phyloP scores from a whole-genome alignment of 2,113 vertebrate species.

The Oophaga pumilio region DNA sequence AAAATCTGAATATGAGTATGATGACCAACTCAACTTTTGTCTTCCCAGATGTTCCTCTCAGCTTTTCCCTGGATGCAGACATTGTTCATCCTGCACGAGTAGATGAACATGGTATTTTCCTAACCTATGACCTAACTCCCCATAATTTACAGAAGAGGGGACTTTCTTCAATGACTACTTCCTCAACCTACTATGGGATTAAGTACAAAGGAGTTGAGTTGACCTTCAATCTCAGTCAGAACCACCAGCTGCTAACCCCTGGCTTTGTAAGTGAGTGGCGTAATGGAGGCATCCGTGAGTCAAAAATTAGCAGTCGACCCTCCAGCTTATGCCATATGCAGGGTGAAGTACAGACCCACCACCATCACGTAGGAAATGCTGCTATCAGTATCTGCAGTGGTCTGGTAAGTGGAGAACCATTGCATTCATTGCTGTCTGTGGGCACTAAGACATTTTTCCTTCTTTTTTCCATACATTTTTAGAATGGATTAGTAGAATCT shows the following conservation, averaged over 20 bases:
- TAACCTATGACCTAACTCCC: slow-evolving; percentile 87
- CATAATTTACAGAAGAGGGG: slow-evolving; percentile 78
- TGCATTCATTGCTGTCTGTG: background rate
- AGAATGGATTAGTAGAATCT: background rate
- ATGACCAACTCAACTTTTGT: background rate
- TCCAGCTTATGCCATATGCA: slow-evolving; percentile 81
- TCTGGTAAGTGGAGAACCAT: slow-evolving; percentile 78
- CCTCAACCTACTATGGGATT: slow-evolving; percentile 78
- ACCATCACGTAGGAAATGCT: slow-evolving; percentile 71
- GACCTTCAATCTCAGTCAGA: slow-evolving; percentile 86
- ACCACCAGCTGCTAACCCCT: slow-evolving; percentile 80
- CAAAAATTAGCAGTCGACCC: slow-evolving; percentile 64
- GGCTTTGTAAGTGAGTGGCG: slow-evolving; percentile 85
- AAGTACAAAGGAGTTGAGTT: slow-evolving; percentile 74
- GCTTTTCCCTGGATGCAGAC: slow-evolving; percentile 66
- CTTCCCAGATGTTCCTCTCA: slow-evolving; percentile 22
- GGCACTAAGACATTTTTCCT: background rate
- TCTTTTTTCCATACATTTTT: background rate
- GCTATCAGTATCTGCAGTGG: slow-evolving; percentile 90
- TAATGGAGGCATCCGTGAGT: slow-evolving; percentile 70
- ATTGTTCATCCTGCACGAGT: slow-evolving; percentile 86
- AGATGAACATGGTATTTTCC: slow-evolving; percentile 83
- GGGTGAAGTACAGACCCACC: slow-evolving; percentile 79
- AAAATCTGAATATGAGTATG: background rate
- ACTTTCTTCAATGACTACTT: slow-evolving; percentile 54